Base-by-base conservation (phyloP, 1,140 invertebrate species). In the Papilio aristodemus region DNA sequence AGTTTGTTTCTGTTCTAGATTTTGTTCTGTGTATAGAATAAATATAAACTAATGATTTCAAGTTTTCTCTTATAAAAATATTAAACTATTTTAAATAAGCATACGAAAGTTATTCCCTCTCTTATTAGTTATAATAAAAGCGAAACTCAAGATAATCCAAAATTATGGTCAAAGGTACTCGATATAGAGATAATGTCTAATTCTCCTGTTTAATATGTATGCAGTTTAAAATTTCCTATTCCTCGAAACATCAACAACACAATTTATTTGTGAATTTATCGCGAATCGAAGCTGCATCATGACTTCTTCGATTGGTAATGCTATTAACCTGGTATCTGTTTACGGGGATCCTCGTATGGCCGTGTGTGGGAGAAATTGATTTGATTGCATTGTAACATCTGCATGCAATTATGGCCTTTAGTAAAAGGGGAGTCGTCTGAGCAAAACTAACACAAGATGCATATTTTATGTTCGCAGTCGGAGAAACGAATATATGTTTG, bases 361-460 rank as follows among this genome's bases (percentile, higher is more conserved):
- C 54, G 41, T 50, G 77, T 68, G 79, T 81, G 77, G 79, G 79
- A 72, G 75, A 79, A 76, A 79, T 76, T 77, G 69, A 79, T 74
- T 72, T 71, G 68, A 71, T 63, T 59, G 68, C 41, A 71, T 69
- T 70, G 57, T 13, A 57, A 19, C 19, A 69, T 22, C 46, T 67
- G n/a, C 60, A 67, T 50, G 39, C 68, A 36, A 72, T 54, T 67
- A 67, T 73, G 1, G 36, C 57, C 66, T 57, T 71, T 79, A 71
- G 67, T 5, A 19, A 11, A 36, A 68, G 10, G 50, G 8, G 39
- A 76, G 27, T 27, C n/a, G 50, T 10, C 43, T 66, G 17, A 50
- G 19, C 41, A 46, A 22, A 14, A 32, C 10, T 58, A 32, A 46
- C 22, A 22, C 41, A 54, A 41, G 13, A 41, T 64, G 32, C 39